Percentiles rank a stretch among this genome's conserved stretches.
These are phyloP conservation scores for Eulithis testata DNA, from an alignment of 2,888 invertebrate genomes.

Conservation along the genomic window DNA sequence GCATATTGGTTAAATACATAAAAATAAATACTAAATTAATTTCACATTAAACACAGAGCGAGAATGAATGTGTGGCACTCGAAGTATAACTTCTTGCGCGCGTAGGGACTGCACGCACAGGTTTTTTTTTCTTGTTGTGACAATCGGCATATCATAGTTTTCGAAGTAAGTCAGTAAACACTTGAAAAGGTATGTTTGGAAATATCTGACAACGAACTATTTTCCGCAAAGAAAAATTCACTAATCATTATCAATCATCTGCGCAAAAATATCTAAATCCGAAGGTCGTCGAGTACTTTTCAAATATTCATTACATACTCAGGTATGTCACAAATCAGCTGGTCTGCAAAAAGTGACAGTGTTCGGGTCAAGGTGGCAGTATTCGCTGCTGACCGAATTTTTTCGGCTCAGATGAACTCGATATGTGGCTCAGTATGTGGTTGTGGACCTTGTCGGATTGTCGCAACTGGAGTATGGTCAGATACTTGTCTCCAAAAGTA, in stretches of 20 bases:
- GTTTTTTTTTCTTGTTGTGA: too few species aligned
- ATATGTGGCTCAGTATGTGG: constrained; percentile 1
- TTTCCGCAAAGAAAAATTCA: too few species aligned
- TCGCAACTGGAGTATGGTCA: neutral
- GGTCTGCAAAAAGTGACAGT: constrained; percentile 20
- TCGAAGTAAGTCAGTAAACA: too few species aligned
- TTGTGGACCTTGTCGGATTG: constrained; percentile 2
- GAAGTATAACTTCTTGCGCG: too few species aligned
- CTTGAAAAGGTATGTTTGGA: too few species aligned
- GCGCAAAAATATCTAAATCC: neutral
- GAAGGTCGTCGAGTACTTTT: constrained; percentile 5
- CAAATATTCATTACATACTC: neutral
- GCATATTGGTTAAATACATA: too few species aligned
- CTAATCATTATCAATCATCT: neutral
- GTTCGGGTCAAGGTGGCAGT: constrained; percentile 18
- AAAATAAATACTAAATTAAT: too few species aligned
- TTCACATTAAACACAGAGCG: too few species aligned
- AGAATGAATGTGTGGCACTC: too few species aligned
- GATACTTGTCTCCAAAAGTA: neutral
- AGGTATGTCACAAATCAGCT: constrained; percentile 20
- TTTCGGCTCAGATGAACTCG: constrained; percentile 10
- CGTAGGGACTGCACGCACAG: too few species aligned
- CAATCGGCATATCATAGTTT: too few species aligned
- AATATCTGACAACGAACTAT: too few species aligned
- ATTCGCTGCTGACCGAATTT: constrained; percentile 17